Percentiles rank a stretch among this genome's conserved stretches.
Evolutionary conservation across 2,888 invertebrate species (phyloP).

Genomic region (Lepetodrilus schrolli): DNA sequence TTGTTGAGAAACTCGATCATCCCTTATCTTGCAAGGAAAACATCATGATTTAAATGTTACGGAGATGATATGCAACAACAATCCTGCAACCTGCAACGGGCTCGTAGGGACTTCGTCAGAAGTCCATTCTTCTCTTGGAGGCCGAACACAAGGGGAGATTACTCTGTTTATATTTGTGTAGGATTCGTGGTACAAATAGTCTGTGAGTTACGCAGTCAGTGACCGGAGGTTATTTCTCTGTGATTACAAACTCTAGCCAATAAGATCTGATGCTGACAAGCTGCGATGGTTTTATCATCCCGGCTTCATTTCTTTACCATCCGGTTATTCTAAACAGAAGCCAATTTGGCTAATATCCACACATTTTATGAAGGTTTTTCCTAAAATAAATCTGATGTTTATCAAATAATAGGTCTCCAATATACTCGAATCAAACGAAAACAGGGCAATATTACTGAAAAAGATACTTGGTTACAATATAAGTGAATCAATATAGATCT

Average conservation of each 20-base stretch:
- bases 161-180: constrained; percentile 12
- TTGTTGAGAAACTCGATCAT: constrained; percentile 2
- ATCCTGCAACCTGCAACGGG: background rate
- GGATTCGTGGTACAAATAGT: background rate
- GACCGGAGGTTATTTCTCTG: background rate
- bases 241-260: background rate
- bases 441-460: too few species aligned
- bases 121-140: background rate
- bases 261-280: too few species aligned
- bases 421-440: too few species aligned
- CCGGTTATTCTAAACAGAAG: too few species aligned
- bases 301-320: too few species aligned
- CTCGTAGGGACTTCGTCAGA: background rate
- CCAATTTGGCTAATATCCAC: too few species aligned
- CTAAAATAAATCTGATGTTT: too few species aligned
- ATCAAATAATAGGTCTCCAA: too few species aligned
- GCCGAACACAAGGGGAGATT: background rate
- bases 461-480: too few species aligned
- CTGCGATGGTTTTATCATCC: too few species aligned
- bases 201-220: background rate
- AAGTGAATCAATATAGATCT: too few species aligned
- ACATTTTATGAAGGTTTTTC: too few species aligned
- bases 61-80: constrained; percentile 19
- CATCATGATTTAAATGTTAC: constrained; percentile 15
- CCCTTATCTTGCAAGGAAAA: background rate